These are phyloP conservation scores for Ochlodes sylvanus DNA, from an alignment of 2,888 invertebrate species.

Conservation along the genomic window DNA sequence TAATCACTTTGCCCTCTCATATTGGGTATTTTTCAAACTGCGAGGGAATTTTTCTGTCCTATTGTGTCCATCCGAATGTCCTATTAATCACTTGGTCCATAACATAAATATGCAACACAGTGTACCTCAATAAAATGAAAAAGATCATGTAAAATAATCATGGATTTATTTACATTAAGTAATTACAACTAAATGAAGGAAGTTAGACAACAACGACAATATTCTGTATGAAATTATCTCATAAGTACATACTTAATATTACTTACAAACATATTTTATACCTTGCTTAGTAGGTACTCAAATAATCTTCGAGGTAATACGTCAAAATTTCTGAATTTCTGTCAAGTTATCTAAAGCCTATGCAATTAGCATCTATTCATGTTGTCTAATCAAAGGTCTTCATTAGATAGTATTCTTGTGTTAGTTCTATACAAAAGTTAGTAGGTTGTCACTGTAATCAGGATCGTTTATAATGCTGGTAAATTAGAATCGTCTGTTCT, in stretches of 20 bases:
- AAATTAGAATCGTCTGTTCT: conserved; percentile 39
- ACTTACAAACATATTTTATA: too few species aligned
- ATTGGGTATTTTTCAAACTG: too few species aligned
- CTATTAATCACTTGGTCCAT: too few species aligned
- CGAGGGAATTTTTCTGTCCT: too few species aligned
- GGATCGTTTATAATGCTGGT: not conserved
- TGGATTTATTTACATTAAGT: conserved; percentile 1
- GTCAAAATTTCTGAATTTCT: not conserved
- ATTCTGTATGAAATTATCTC: too few species aligned
- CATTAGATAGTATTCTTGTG: not conserved
- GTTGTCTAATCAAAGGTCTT: not conserved
- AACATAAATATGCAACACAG: not conserved
- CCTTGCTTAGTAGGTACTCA: too few species aligned
- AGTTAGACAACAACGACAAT: not conserved
- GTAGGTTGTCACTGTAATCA: not conserved
- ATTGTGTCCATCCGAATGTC: too few species aligned
- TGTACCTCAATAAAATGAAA: not conserved
- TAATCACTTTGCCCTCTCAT: too few species aligned
- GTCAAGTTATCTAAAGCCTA: not conserved
- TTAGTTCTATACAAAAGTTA: not conserved
- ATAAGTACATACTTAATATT: too few species aligned
- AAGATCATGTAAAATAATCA: not conserved
- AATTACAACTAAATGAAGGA: not conserved
- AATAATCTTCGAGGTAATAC: not conserved
- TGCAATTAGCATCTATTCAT: conserved; percentile 1